phyloP scores from a whole-genome alignment of 2,113 vertebrate species.

The Thalassarche chlororhynchos region DNA sequence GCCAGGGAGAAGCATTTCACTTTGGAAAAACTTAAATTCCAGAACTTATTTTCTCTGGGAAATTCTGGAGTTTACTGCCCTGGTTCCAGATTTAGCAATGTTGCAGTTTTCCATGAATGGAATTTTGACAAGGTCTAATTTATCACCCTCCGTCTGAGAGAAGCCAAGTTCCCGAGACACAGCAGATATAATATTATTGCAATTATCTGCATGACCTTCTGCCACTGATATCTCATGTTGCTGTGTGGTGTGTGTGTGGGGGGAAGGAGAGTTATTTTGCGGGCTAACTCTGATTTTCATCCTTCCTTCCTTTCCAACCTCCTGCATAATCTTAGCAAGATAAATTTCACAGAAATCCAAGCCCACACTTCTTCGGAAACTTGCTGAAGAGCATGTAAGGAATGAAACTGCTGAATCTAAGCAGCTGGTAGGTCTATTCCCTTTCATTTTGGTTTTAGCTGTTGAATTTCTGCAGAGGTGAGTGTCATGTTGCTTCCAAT shows the following conservation, averaged over 20 bases:
- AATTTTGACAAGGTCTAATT: conserved; percentile 12
- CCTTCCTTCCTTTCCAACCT: not conserved
- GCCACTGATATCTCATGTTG: not conserved
- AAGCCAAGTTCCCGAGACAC: not conserved
- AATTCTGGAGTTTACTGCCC: not conserved
- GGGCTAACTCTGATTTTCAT: not conserved
- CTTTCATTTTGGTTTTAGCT: conserved; percentile 13
- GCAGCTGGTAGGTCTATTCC: not conserved
- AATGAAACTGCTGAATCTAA: not conserved
- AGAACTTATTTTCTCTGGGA: not conserved
- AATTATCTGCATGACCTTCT: conserved; percentile 36
- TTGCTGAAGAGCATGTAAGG: not conserved
- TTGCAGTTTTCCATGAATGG: not conserved
- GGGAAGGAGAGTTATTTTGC: not conserved
- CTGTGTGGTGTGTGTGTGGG: not conserved
- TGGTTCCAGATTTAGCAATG: not conserved
- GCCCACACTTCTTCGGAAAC: not conserved
- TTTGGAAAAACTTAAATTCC: not conserved
- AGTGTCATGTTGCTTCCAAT: not conserved
- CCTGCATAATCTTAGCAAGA: not conserved
- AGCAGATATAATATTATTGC: conserved; percentile 15
- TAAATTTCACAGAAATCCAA: not conserved
- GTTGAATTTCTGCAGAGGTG: not conserved
- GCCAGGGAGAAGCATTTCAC: not conserved
- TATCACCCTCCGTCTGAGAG: not conserved